These are phyloP conservation scores for Macroteleia sp. DNA, from an alignment of 2,888 invertebrate genomes.

Conservation along the genomic window DNA sequence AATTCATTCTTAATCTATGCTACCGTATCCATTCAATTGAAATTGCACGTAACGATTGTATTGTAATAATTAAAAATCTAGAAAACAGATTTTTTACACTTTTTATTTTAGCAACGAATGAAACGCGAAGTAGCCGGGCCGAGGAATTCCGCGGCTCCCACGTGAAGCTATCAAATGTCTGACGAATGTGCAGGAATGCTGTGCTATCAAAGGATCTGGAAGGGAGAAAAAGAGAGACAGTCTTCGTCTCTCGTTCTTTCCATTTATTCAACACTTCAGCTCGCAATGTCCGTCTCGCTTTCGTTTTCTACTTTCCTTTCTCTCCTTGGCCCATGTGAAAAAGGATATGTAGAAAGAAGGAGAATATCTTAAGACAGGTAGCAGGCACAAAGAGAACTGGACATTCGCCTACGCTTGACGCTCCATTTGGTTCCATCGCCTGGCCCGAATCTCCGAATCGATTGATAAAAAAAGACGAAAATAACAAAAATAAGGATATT, in stretches of 20 bases:
- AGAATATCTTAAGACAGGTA: constrained; percentile 83
- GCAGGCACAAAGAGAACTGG: constrained; percentile 82
- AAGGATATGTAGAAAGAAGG: constrained; percentile 68
- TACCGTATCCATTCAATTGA: no score
- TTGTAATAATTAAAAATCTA: no score
- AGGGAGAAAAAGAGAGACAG: constrained; percentile 49
- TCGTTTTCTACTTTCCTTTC: constrained; percentile 60
- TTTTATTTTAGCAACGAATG: constrained; percentile 41
- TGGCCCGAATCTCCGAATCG: constrained; percentile 12
- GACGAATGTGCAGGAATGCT: constrained; percentile 82
- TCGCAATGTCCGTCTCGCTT: constrained; percentile 66
- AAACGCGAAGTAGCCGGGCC: constrained; percentile 66
- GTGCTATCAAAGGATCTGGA: constrained; percentile 81
- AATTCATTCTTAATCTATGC: no score
- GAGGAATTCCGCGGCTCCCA: constrained; percentile 78
- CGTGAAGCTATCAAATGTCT: constrained; percentile 83
- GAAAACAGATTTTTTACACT: background rate
- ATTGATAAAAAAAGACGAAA: no score
- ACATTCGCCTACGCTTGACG: constrained; percentile 78
- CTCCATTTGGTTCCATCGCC: constrained; percentile 68
- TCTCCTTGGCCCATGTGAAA: constrained; percentile 65
- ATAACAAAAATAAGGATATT: no score
- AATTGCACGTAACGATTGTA: no score
- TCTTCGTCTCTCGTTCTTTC: constrained; percentile 40
- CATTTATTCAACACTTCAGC: constrained; percentile 50